These are phyloP conservation scores for Candidula unifasciata DNA, from an alignment of 2,888 invertebrate genomes.

Conservation along the genomic window DNA sequence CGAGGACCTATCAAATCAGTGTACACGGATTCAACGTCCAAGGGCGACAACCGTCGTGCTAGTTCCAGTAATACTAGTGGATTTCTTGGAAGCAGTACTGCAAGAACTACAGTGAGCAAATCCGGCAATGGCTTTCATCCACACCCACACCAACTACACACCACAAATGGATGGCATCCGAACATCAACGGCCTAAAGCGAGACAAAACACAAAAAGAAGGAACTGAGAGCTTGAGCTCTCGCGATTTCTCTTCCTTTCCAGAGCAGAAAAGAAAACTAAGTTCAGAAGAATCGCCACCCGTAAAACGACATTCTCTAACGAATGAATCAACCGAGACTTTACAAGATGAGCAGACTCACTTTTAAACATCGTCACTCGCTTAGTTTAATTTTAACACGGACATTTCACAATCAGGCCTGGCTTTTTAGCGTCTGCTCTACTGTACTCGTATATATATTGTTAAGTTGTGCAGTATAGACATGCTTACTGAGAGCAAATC, in stretches of 20 bases:
- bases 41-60: conserved; percentile 54
- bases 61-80: conserved; percentile 46
- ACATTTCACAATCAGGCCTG: neutral
- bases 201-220: conserved; percentile 20
- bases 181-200: conserved; percentile 53
- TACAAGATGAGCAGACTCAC: conserved; percentile 21
- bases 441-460: too few species aligned
- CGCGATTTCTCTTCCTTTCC: neutral
- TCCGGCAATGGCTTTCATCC: conserved; percentile 41
- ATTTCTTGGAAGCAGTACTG: conserved; percentile 34
- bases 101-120: conserved; percentile 41
- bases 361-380: neutral
- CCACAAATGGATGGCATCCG: conserved; percentile 59
- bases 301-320: neutral
- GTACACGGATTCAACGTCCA: conserved; percentile 65
- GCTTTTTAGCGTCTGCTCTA: too few species aligned
- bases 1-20: conserved; percentile 63
- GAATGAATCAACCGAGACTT: neutral
- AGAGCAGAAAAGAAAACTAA: neutral
- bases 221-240: neutral
- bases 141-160: conserved; percentile 50
- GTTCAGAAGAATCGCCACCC: neutral
- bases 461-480: too few species aligned
- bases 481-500: too few species aligned
- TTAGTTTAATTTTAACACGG: neutral